These are phyloP conservation scores for Mythimna vitellina DNA, from an alignment of 2,888 invertebrate species.

Conservation along the genomic window DNA sequence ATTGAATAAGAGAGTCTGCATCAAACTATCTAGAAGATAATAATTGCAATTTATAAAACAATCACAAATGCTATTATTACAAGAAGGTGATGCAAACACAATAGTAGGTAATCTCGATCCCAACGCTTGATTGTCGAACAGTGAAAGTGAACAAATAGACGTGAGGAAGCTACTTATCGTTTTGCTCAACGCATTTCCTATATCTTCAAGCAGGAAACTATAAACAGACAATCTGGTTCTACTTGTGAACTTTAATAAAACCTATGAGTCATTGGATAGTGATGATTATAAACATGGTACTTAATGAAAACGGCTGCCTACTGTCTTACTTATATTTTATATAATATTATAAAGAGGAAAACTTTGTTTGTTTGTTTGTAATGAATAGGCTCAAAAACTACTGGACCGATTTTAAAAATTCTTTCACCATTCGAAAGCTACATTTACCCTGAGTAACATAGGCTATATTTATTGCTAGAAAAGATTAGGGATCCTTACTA, in stretches of 20 bases:
- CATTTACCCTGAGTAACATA: no score
- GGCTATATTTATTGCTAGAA: no score
- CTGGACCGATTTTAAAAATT: no score
- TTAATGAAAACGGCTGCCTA: conserved; percentile 9
- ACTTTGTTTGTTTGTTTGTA: no score
- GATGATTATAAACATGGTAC: conserved; percentile 20
- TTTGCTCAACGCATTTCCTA: conserved; percentile 64
- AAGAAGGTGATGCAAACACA: conserved; percentile 69
- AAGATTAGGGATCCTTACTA: no score
- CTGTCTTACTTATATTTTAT: neutral
- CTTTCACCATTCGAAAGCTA: no score
- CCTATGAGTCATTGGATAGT: conserved; percentile 36
- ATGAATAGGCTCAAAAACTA: no score
- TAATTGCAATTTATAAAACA: conserved; percentile 30
- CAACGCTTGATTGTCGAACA: conserved; percentile 71
- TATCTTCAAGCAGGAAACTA: conserved; percentile 53
- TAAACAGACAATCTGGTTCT: conserved; percentile 37
- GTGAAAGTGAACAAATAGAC: conserved; percentile 78
- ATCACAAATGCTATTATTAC: conserved; percentile 47
- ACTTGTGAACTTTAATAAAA: conserved; percentile 41
- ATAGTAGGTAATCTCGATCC: conserved; percentile 68
- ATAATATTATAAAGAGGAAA: no score
- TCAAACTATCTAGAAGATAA: neutral
- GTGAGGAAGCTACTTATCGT: conserved; percentile 78
- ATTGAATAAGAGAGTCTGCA: neutral